These are phyloP conservation scores for Tachysurus fulvidraco DNA, from an alignment of 2,113 vertebrate species.

Conservation along the genomic window DNA sequence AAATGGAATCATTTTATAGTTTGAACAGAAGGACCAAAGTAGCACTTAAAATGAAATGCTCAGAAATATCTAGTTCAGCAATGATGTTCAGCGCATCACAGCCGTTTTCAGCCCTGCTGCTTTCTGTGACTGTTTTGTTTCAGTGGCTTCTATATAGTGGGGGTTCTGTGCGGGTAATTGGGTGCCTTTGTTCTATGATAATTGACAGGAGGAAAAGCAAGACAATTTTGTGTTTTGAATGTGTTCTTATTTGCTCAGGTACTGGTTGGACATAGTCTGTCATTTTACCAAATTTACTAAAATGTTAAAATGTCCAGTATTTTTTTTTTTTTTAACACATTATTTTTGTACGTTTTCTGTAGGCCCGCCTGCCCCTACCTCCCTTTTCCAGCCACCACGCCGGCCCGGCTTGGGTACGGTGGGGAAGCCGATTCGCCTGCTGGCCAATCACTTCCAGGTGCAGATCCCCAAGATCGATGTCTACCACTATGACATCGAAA, in stretches of 20 bases:
- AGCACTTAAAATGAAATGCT: background rate
- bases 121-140: conserved; percentile 71
- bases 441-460: conserved; percentile 99
- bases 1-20: too few species aligned
- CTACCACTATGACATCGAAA: conserved; percentile 99
- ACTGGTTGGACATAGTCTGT: background rate
- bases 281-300: background rate
- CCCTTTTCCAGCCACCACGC: conserved; percentile 95
- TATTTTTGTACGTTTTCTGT: background rate
- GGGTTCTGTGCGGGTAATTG: conserved; percentile 46
- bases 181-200: conserved; percentile 34
- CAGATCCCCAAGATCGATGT: conserved; percentile 99
- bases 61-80: background rate
- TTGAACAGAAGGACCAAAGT: background rate
- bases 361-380: conserved; percentile 88
- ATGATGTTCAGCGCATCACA: background rate
- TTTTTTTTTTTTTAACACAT: background rate
- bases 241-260: background rate
- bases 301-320: too few species aligned
- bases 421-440: conserved; percentile 95
- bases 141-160: conserved; percentile 52
- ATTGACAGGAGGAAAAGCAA: background rate
- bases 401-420: conserved; percentile 96
- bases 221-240: background rate
- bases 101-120: conserved; percentile 52